Conservation (phyloP, 2,113 vertebrate species). For the Bombycilla garrulus region DNA sequence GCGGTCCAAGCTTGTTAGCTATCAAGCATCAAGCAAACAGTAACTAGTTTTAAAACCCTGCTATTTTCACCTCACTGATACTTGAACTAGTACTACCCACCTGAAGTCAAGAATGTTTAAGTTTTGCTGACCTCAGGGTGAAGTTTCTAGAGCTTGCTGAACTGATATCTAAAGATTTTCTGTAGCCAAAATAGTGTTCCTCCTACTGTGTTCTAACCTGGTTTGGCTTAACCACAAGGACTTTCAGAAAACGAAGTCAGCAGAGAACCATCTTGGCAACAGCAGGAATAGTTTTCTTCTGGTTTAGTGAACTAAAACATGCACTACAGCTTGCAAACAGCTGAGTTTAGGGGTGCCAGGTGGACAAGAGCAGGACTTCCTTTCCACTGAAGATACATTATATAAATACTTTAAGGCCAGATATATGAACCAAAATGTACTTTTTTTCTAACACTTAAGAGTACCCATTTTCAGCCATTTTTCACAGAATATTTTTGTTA, state of each 20-base stretch:
- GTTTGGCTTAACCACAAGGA: not conserved
- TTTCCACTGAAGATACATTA: not conserved
- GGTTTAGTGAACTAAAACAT: not conserved
- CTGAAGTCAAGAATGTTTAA: not conserved
- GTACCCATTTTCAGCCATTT: not conserved
- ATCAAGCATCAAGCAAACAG: not conserved
- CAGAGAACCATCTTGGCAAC: not conserved
- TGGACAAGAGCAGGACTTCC: not conserved
- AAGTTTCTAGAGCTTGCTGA: not conserved
- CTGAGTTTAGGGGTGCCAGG: not conserved
- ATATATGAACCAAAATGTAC: not conserved
- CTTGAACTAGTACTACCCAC: not conserved
- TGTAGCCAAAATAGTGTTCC: not conserved
- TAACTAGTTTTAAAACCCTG: not conserved
- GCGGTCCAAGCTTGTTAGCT: not conserved
- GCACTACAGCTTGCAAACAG: not conserved
- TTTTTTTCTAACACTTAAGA: not conserved
- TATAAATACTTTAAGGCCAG: not conserved
- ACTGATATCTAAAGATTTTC: not conserved
- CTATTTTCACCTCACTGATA: not conserved
- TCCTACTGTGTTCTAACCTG: not conserved
- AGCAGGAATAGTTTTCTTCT: not conserved
- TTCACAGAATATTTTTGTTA: not conserved
- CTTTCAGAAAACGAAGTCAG: not conserved
- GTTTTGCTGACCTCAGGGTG: not conserved